phyloP scores from a whole-genome alignment of 2,113 vertebrate genomes.

The Macaca mulatta region DNA sequence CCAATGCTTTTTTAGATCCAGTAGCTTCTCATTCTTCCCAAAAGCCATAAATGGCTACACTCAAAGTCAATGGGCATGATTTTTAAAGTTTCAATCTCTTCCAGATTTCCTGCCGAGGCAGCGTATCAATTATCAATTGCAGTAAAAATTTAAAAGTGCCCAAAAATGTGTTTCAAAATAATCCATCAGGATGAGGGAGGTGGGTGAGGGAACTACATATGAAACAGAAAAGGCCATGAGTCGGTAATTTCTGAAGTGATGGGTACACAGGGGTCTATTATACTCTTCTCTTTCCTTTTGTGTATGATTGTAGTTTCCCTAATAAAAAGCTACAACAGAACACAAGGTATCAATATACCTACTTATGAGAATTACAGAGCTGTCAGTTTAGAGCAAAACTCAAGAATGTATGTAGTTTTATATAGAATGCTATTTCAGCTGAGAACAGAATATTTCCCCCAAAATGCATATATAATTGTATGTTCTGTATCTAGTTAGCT shows the following conservation, averaged over 20 bases:
- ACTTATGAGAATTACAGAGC: neutral
- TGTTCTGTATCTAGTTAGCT: neutral
- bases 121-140: neutral
- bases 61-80: neutral
- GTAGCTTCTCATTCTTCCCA: neutral
- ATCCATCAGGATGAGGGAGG: neutral
- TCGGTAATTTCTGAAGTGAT: accelerated
- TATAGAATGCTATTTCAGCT: neutral
- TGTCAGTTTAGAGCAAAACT: neutral
- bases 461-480: accelerated
- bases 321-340: neutral
- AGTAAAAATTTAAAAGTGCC: neutral
- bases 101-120: neutral
- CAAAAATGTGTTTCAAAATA: neutral
- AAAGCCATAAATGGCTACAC: neutral
- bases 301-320: neutral
- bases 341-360: neutral
- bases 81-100: neutral
- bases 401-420: neutral
- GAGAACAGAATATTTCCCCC: neutral
- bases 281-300: neutral
- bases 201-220: accelerated
- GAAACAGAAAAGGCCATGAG: neutral
- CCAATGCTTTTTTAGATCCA: neutral
- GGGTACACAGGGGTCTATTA: accelerated